Evolutionary conservation across 2,113 vertebrate genomes (phyloP), one percentile per base, ranked within the genome.

Genomic region (Cariama cristata): DNA sequence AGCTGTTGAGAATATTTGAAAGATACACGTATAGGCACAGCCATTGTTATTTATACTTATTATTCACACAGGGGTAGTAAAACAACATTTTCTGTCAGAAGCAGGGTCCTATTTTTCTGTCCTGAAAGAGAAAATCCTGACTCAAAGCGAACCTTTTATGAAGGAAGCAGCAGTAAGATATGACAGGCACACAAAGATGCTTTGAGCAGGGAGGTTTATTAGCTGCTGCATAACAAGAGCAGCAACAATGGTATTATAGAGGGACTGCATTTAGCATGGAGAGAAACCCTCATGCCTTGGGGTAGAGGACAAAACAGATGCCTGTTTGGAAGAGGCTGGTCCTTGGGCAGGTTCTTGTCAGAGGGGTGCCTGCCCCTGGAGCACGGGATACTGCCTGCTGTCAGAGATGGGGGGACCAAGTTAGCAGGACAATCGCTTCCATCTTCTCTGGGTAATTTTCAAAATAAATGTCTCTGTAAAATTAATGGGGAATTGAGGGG

Each of bases 141-240:
- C 87, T 95, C 55, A 97, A 94, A 96, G 93, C 0, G 0, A 92
- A 88, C 35, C 81, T 91, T 91, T 90, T 58, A 66, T n/a, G 79
- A 86, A 86, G 91, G 74, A 93, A 94, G 64, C 68, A 95, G 79
- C 76, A 91, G 86, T 91, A 59, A 74, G 81, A 86, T 93, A 80
- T 59, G 85, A 94, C 91, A 86, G 63, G 59, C 81, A 35, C 93
- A 95, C 91, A 96, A 94, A 96, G 81, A 87, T 85, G 81, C 93
- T 95, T 93, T 73, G 93, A 96, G 94, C 74, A 76, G 75, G 74
- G 83, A 77, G 89, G 77, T 90, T 96, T 95, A 82, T 94, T 80
- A 96, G 77, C 89, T 82, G 77, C 94, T 83, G 87, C 84, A 69
- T 79, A 91, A 96, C 74, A 88, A 94, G 50, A 90, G 63, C 84